A percentile compares a stretch with the other conserved stretches of the same genome.
Evolutionary conservation across 2,888 invertebrate genomes (phyloP).

Genomic region (Drosophila demipolita): DNA sequence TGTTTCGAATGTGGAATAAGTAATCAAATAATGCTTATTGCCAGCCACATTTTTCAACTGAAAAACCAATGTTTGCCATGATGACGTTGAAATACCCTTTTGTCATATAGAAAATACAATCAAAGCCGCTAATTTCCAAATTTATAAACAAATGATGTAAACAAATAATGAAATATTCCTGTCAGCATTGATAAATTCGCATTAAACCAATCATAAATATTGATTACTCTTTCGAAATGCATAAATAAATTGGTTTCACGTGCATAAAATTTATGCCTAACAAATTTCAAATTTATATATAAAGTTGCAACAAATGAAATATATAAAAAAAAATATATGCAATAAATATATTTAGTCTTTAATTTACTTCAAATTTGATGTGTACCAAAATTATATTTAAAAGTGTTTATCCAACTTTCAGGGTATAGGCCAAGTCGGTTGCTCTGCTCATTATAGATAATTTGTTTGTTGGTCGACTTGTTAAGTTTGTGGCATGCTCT

Average conservation of each 20-base stretch:
- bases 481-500: constrained; percentile 2
- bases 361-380: too few relatives aligned
- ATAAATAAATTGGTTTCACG: too few relatives aligned
- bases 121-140: too few relatives aligned
- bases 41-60: not conserved
- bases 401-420: not conserved
- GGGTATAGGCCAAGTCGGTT: not conserved
- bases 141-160: not conserved
- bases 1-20: constrained; percentile 5
- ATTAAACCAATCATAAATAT: not conserved
- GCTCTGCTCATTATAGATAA: not conserved
- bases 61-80: not conserved
- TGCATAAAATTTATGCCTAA: not conserved
- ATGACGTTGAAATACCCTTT: not conserved
- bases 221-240: not conserved
- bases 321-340: not conserved
- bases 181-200: not conserved
- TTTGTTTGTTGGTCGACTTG: constrained; percentile 4
- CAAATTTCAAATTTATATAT: not conserved
- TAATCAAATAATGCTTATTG: constrained; percentile 3
- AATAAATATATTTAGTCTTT: not conserved
- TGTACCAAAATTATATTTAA: not conserved
- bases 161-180: not conserved
- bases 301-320: not conserved
- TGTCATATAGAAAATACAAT: too few relatives aligned